Base-by-base conservation (phyloP, 2,888 invertebrate genomes). In the Lepetodrilus schrolli region DNA sequence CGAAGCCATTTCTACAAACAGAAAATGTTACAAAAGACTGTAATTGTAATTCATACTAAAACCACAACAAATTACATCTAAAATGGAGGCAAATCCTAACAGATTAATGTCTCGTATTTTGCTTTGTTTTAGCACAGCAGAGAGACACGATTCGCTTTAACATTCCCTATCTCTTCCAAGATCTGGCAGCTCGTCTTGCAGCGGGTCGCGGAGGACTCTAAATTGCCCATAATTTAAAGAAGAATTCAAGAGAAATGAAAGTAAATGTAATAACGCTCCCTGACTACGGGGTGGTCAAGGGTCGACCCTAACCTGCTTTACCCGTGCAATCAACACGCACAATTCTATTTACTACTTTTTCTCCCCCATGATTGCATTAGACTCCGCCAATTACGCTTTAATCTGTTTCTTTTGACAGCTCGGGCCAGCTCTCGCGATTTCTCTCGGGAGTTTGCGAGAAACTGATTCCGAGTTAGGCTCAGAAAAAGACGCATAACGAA, bases 331-430 rank as follows among this genome's bases (percentile, higher is more conserved):
- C 68, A 68, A 68, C 68, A 68, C 68, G 68, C 68, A 43, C 20
- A 68, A 68, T 68, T 47, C 68, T 68, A 68, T 68, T 68, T 68
- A 68, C 68, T 47, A 47, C 68, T 68, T 68, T 68, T 68, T 68
- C 68, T 68, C 38, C 43, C 47, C 26, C 17, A 26, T 43, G 68
- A 68, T 68, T 68, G 38, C 68, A 68, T 68, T 68, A 68, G 68
- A 47, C 47, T 43, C 47, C 68, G 68, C 68, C 68, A 68, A 68
- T 68, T 68, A 68, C 47, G 68, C 43, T 47, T 38, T 68, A 68
- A 68, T 68, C 68, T 47, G 68, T 38, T 68, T 68, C 68, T 47
- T 68, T 68, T 68, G 68, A 68, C 68, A 68, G 47, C 43, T 68
- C 47, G 26, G 68, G 68, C 47, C 68, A 30, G 43, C 38, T 68